Evolutionary conservation across 2,797 vertebrate species (phyloP), one percentile per base, ranked within the genome.

Genomic region (Uromys caudimaculatus): DNA sequence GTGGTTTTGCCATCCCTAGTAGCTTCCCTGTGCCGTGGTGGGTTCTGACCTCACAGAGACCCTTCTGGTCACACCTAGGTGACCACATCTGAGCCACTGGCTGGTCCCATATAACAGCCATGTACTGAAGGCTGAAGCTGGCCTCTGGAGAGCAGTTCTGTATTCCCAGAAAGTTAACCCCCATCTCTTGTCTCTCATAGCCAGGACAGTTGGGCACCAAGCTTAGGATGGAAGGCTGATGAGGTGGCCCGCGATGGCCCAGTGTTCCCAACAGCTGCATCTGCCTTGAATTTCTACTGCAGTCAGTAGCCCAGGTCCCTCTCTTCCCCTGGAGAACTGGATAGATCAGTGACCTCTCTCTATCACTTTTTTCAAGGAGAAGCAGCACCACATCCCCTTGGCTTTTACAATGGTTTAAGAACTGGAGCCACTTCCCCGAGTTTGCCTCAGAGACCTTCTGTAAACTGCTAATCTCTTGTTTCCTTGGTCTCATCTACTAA

Each of bases 381-480:
- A 6, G 54, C 38, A 2, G 47, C 24, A 0, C 6, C 6, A 4
- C 4, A 0, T 5, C 7, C 5, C 7, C 87, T 44, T 12, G 2
- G 2, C 52, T 12, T 4, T 2, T 9, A 7, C 0, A 2, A 16
- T 0, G 8, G 4, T 0, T 7, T 1, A 5, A 54, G 56, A 32
- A 11, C 3, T 0, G 17, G 6, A 41, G 7, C 35, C 2, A 0
- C 1, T 9, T 64, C 56, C 32, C 77, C 0, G 12, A 0, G 1
- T 10, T 1, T 2, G 1, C 10, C 1, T 7, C 14, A 2, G 27
- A 14, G 23, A 2, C 0, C 2, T 14, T 14, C 19, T 0, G 1
- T 89, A 4, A 64, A 14, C n/a, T 6, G 3, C 3, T 11, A 0
- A 44, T 16, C 58, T 6, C 10, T 6, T 1, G 1, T 3, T 16